Evolutionary conservation across 1,140 invertebrate species (phyloP).

Genomic region (Drosophila tropicalis): DNA sequence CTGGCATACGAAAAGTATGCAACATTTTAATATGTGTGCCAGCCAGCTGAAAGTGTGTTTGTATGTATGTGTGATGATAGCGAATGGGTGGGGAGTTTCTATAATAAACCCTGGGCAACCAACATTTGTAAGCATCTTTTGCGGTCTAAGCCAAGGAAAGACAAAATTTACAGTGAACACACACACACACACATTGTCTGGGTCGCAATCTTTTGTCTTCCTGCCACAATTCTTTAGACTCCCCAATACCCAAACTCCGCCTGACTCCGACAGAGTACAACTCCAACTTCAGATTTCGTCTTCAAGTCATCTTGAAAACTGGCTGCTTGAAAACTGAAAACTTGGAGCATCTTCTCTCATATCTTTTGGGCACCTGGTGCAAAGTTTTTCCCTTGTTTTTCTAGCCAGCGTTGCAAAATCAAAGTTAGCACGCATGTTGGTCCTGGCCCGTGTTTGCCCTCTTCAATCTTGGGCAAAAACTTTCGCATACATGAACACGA

Average conservation of each 20-base stretch:
- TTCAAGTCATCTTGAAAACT: conserved; percentile 40
- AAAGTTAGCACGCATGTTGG: conserved; percentile 63
- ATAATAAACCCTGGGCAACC: conserved; percentile 57
- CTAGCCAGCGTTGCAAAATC: conserved; percentile 53
- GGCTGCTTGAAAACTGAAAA: conserved; percentile 51
- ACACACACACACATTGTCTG: conserved; percentile 12
- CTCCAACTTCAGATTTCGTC: conserved; percentile 50
- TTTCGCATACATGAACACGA: conserved; percentile 50
- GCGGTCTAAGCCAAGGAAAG: conserved; percentile 48
- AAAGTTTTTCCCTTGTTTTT: conserved; percentile 64
- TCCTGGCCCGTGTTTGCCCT: conserved; percentile 22
- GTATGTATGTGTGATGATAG: conserved; percentile 14
- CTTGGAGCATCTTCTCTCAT: conserved; percentile 54
- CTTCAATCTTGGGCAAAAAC: conserved; percentile 9
- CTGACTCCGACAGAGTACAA: background rate
- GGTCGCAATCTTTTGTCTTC: conserved; percentile 5
- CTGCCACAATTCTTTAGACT: background rate
- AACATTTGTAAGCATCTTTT: conserved; percentile 59
- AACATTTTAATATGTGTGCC: conserved; percentile 79
- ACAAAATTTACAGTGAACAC: conserved; percentile 53
- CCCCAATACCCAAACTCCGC: background rate
- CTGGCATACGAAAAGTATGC: conserved; percentile 59
- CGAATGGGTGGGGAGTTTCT: conserved; percentile 36
- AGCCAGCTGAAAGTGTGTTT: conserved; percentile 40
- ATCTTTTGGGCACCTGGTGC: conserved; percentile 70